A percentile compares a stretch with the other conserved stretches of the same genome.
These are phyloP conservation scores for Thera britannica DNA, from an alignment of 2,888 invertebrate genomes.

Conservation along the genomic window DNA sequence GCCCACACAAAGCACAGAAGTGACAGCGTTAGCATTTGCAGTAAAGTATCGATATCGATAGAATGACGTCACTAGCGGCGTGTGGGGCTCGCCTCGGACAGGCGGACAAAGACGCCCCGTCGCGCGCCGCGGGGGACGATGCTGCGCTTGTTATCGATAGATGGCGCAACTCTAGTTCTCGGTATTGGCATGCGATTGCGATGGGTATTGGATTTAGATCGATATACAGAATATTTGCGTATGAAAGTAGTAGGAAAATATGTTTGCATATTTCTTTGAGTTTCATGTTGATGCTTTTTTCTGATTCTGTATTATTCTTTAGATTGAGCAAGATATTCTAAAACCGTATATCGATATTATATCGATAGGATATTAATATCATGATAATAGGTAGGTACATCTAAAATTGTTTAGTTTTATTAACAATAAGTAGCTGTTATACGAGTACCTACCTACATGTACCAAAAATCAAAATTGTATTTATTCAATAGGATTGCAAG, in stretches of 20 bases:
- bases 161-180: slow-evolving; percentile 31
- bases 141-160: slow-evolving; percentile 31
- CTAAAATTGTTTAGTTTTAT: too few species aligned
- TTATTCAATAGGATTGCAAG: too few species aligned
- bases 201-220: background rate
- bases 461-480: too few species aligned
- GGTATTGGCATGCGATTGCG: slow-evolving; percentile 13
- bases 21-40: slow-evolving; percentile 5
- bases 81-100: slow-evolving; percentile 70
- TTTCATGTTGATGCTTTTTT: too few species aligned
- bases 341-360: too few species aligned
- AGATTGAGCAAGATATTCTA: too few species aligned
- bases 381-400: too few species aligned
- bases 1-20: background rate
- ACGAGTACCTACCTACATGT: too few species aligned
- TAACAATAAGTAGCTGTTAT: too few species aligned
- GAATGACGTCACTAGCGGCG: slow-evolving; percentile 46
- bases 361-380: too few species aligned
- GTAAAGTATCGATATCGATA: slow-evolving; percentile 43
- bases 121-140: slow-evolving; percentile 44
- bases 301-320: too few species aligned
- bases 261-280: background rate
- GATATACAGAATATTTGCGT: background rate
- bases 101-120: slow-evolving; percentile 76
- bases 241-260: background rate